Evolutionary conservation across 53 echinoderm and acorn worm species (phyloP).

Genomic region (Echinarachnius parma): DNA sequence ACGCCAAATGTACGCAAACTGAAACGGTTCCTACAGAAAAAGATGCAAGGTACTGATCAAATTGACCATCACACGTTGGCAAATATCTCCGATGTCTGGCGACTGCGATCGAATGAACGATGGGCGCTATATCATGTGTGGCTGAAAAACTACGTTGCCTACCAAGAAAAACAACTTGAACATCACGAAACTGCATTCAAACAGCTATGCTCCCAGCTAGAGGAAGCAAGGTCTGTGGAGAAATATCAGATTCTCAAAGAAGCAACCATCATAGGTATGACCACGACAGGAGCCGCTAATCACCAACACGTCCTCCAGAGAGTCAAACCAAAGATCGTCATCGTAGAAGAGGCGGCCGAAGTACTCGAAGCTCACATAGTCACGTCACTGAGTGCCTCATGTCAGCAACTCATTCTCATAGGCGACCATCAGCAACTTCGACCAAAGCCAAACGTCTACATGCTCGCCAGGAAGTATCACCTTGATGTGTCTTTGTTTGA

Average conservation of each 20-base stretch:
- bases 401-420: constrained; percentile 85
- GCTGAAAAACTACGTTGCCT: constrained; percentile 7
- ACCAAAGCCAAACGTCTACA: constrained; percentile 86
- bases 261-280: constrained; percentile 73
- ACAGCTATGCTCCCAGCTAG: constrained; percentile 27
- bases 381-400: constrained; percentile 56
- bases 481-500: constrained; percentile 79
- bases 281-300: constrained; percentile 91
- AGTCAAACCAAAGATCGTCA: constrained; percentile 60
- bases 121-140: constrained; percentile 64
- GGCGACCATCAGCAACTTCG: constrained; percentile 87
- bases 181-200: constrained; percentile 12
- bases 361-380: constrained; percentile 88
- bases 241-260: constrained; percentile 38
- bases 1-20: neutral
- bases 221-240: constrained; percentile 34
- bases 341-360: constrained; percentile 94
- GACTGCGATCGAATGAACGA: constrained; percentile 26
- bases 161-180: neutral
- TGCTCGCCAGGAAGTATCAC: constrained; percentile 65
- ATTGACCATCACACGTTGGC: neutral
- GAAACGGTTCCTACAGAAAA: constrained; percentile 38
- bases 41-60: constrained; percentile 24
- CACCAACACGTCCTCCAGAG: constrained; percentile 50
- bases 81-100: constrained; percentile 34